Percentiles rank a stretch among this genome's conserved stretches.
Evolutionary conservation across 2,888 invertebrate species (phyloP).

Genomic region (Cantharis rustica): DNA sequence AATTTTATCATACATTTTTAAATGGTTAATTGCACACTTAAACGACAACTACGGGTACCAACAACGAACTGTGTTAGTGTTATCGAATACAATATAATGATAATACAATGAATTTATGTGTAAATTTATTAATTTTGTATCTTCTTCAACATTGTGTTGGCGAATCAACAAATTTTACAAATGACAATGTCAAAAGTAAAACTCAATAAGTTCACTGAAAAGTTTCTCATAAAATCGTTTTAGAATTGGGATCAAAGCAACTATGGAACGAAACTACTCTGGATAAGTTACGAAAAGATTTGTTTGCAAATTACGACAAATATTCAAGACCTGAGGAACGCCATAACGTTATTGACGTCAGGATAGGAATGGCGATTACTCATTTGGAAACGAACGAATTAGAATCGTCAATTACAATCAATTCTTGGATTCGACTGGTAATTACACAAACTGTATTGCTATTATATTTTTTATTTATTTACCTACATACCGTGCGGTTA

Average conservation of each 20-base stretch:
- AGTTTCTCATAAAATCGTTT: neutral
- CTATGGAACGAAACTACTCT: slow-evolving; percentile 63
- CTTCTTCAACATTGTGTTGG: neutral
- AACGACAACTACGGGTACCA: neutral
- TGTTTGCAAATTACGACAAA: slow-evolving; percentile 63
- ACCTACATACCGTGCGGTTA: neutral
- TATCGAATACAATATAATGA: neutral
- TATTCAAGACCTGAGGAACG: slow-evolving; percentile 61
- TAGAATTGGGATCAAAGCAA: slow-evolving; percentile 50
- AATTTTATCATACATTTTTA: neutral
- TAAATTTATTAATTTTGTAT: neutral
- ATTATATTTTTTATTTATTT: neutral
- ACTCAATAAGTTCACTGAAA: neutral
- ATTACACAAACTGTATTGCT: slow-evolving; percentile 34
- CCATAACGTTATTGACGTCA: slow-evolving; percentile 58
- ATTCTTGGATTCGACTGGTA: slow-evolving; percentile 68
- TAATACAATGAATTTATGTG: neutral
- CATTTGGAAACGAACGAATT: slow-evolving; percentile 71
- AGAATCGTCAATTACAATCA: slow-evolving; percentile 63
- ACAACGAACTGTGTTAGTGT: neutral
- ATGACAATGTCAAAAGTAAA: slow-evolving; percentile 8
- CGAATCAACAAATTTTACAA: neutral
- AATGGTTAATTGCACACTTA: neutral
- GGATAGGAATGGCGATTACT: slow-evolving; percentile 61
- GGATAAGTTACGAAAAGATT: slow-evolving; percentile 61